Evolutionary conservation across 1,140 invertebrate species (phyloP), one percentile per base, ranked within the genome.

Genomic region (silkworm (Bombyx mori)): DNA sequence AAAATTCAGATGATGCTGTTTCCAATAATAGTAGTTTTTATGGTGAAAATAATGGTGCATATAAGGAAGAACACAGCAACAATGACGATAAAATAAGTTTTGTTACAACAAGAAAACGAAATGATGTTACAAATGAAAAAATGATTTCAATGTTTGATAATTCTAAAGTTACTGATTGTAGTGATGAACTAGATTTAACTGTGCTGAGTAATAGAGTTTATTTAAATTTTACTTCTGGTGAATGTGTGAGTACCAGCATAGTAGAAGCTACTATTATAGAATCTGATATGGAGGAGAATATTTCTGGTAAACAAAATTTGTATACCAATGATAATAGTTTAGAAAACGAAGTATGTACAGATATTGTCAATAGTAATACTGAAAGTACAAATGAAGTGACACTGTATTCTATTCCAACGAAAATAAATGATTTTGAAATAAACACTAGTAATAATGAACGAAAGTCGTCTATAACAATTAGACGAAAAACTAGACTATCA

Each of bases 61-160:
- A n/a, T n/a, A n/a, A n/a, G n/a, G n/a, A n/a, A n/a, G n/a, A 35
- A 35, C 26, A 35, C 26, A 35, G 26, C 26, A 4, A 35, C 26
- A 35, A 35, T 35, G 26, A 35, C 4, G 26, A 35, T 35, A 35
- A 35, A 35, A 51, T 71, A 10, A 76, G 73, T 64, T 83, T 76
- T 75, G 80, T 86, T 8, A 86, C 79, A 50, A 83, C 73, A 22
- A 76, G 80, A 69, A 74, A 71, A 70, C 62, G 70, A 53, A 79
- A 77, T 69, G 65, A 71, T 62, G 12, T 65, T 10, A 65, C 68
- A 51, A 77, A 73, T 56, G 62, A 79, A 57, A 80, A 75, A 35
- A 69, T 68, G 35, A 55, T 82, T 56, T 63, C 67, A 48, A 58
- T 60, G 12, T 63, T 71, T 54, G 63, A 82, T 69, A 67, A 68